phyloP scores from a whole-genome alignment of 1,140 invertebrate genomes.

The Plectus sambesii region DNA sequence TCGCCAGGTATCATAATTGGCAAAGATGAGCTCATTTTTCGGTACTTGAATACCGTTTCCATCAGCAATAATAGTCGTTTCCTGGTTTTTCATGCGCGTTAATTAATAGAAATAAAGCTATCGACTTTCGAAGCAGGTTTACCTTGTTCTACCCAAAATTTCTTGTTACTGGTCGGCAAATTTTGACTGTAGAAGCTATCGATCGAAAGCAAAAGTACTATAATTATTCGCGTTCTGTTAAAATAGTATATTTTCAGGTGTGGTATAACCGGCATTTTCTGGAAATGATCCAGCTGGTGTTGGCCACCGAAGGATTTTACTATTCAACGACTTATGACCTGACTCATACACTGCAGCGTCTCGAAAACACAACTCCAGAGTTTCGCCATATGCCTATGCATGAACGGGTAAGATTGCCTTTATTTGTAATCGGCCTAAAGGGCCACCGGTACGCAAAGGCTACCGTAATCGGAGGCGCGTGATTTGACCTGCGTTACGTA shows the following conservation, averaged over 20 bases:
- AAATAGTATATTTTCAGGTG: slow-evolving; percentile 50
- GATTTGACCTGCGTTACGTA: too few relatives aligned
- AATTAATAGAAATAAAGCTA: too few relatives aligned
- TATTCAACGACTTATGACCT: slow-evolving; percentile 86
- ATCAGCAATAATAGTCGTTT: too few relatives aligned
- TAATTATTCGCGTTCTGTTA: slow-evolving; percentile 4
- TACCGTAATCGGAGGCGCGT: too few relatives aligned
- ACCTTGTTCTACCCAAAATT: too few relatives aligned
- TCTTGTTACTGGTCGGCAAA: slow-evolving; percentile 1
- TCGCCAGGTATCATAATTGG: too few relatives aligned
- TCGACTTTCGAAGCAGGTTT: too few relatives aligned
- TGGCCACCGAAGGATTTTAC: slow-evolving; percentile 72
- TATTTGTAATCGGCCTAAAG: slow-evolving; percentile 4
- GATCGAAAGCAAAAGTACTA: neutral
- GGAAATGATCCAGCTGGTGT: slow-evolving; percentile 62
- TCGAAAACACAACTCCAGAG: slow-evolving; percentile 73
- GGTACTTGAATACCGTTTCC: too few relatives aligned
- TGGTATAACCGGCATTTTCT: slow-evolving; percentile 66
- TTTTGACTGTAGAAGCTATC: slow-evolving; percentile 1
- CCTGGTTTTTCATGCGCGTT: too few relatives aligned
- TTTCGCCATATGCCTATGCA: slow-evolving; percentile 59
- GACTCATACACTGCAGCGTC: slow-evolving; percentile 75
- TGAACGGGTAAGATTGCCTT: slow-evolving; percentile 42
- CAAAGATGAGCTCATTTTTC: too few relatives aligned
- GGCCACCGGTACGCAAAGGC: too few relatives aligned